phyloP scores from a whole-genome alignment of 2,113 vertebrate species.

The Psephotus haematonotus region DNA sequence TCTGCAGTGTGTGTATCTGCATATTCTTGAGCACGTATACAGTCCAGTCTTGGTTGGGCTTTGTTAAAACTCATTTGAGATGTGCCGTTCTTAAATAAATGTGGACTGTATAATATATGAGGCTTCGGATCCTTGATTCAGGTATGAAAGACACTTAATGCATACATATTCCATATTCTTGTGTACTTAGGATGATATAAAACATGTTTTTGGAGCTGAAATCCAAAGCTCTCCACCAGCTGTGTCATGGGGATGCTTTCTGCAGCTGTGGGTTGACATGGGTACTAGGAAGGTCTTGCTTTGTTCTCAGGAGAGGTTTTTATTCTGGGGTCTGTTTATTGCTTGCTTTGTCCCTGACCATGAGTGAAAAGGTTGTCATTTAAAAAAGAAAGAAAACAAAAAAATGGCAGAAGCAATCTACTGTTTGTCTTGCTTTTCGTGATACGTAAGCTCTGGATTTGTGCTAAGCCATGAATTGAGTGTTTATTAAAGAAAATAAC shows the following conservation, averaged over 20 bases:
- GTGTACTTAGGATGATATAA: background rate
- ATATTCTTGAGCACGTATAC: background rate
- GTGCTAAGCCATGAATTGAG: background rate
- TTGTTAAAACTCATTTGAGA: background rate
- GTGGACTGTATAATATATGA: background rate
- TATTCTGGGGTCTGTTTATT: constrained; percentile 26
- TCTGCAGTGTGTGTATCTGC: constrained; percentile 46
- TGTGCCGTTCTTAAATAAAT: constrained; percentile 15
- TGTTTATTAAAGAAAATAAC: background rate
- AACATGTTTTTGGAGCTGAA: background rate
- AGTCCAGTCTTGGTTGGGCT: background rate
- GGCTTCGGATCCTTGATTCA: background rate
- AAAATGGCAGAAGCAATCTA: background rate
- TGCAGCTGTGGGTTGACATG: background rate
- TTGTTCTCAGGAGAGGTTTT: constrained; percentile 1
- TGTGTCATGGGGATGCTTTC: background rate
- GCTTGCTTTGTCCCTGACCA: background rate
- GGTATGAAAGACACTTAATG: background rate
- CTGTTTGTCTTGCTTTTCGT: background rate
- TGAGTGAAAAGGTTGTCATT: background rate
- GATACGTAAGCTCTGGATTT: background rate
- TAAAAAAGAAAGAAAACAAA: background rate
- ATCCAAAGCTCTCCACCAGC: background rate
- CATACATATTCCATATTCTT: background rate
- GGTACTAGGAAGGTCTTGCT: background rate